Base-by-base conservation (phyloP, 2,797 vertebrate genomes). In the Sebastes umbrosus region DNA sequence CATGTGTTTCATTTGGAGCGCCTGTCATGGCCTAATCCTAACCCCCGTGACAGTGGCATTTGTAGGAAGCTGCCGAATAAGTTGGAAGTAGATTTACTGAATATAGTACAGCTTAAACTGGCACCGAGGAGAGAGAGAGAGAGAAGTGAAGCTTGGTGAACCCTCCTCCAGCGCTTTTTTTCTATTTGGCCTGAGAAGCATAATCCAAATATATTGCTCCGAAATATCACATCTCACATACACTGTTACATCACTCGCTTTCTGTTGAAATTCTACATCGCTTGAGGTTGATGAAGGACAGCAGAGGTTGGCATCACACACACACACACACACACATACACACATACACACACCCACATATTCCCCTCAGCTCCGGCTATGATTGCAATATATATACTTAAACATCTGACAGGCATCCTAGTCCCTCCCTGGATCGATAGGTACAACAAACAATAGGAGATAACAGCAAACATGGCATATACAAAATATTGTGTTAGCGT, bases 71-170 rank as follows among this genome's bases (percentile, higher is more conserved):
- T 68, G 92, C 90, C 87, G 84, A 90, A 92, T 88, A 90, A 90
- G 83, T 90, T 90, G 82, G 74, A 90, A 91, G 87, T 91, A 90
- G 90, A 93, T 92, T 93, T 92, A 77, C 88, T 87, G 80, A 92
- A 92, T 91, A 90, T 91, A 94, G 90, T 84, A 79, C 83, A 72
- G 90, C 88, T 94, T 90, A 91, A 88, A 87, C 69, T 86, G 86
- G 80, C 86, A 87, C 68, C 1, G 60, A 75, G 74, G 63, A 84
- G 75, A 82, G 84, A 74, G 36, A 74, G 34, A 36, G 88, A 77
- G 88, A 79, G 70, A 76, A 90, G 87, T 89, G 88, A 83, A 75
- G 87, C 77, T 75, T 73, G 83, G 86, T 81, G 75, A 91, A 88
- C 73, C 66, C 71, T 90, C 83, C 83, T 85, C 66, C 58, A 82